A percentile compares a stretch with the other conserved stretches of the same genome.
These are phyloP conservation scores for Sebastes aleutianus DNA, from an alignment of 2,797 vertebrate genomes.

Conservation along the genomic window DNA sequence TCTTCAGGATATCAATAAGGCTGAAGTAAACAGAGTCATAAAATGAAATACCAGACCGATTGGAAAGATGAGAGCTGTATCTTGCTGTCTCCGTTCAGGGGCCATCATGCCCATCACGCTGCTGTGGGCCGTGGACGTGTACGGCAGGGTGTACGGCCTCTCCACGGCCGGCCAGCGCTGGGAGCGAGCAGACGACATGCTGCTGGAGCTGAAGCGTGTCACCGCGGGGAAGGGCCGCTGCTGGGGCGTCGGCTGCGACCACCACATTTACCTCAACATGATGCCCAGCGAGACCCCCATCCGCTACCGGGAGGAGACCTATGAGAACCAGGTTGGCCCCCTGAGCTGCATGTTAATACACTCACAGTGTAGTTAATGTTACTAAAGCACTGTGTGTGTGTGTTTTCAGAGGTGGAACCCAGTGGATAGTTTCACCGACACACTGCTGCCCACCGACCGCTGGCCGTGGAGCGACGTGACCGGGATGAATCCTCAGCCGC, in stretches of 20 bases:
- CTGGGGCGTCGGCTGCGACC: slow-evolving; percentile 96
- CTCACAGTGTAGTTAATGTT: not conserved
- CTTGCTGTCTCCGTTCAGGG: slow-evolving; percentile 53
- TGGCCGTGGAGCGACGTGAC: slow-evolving; percentile 97
- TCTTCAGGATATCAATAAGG: slow-evolving; percentile 1
- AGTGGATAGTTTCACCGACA: slow-evolving; percentile 94
- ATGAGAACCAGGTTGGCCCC: slow-evolving; percentile 94
- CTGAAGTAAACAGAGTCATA: not conserved
- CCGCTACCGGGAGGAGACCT: slow-evolving; percentile 93
- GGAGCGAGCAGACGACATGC: slow-evolving; percentile 86
- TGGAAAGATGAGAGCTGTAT: not conserved
- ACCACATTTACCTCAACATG: slow-evolving; percentile 91
- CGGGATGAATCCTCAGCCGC: slow-evolving; percentile 88
- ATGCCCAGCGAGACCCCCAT: slow-evolving; percentile 88
- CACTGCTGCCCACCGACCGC: slow-evolving; percentile 95
- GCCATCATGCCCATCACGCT: slow-evolving; percentile 84
- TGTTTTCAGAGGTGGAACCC: slow-evolving; percentile 95
- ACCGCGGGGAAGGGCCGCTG: slow-evolving; percentile 87
- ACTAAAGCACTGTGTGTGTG: rapidly evolving
- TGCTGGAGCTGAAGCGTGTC: slow-evolving; percentile 92
- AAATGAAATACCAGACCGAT: not conserved
- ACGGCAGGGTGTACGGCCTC: slow-evolving; percentile 91
- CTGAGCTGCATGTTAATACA: rapidly evolving
- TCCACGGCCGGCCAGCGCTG: slow-evolving; percentile 88
- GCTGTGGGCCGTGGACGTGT: slow-evolving; percentile 95